Base-by-base conservation (phyloP, 1,140 invertebrate genomes). In the Pogonomyrmex barbatus region DNA sequence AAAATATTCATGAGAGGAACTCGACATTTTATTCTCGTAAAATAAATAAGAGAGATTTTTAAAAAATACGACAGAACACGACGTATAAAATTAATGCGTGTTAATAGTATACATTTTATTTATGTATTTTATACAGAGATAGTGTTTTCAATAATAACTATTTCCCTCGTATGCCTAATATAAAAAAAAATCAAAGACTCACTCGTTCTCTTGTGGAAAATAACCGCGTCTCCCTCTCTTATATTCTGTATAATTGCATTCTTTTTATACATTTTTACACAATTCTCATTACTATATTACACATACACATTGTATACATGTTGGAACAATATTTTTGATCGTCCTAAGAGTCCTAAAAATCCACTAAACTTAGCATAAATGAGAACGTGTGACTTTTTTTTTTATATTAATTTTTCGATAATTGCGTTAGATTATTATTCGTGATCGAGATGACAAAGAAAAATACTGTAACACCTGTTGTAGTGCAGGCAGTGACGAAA, bases 91-190 rank as follows among this genome's bases (percentile, higher is more conserved):
- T 79, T 54, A 33, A 76, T 45, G 4, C 42, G 1, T 62, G 14
- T 62, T 77, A 77, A 81, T 70, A 54, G 36, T 52, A 62, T 63
- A 83, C 12, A 62, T 83, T 83, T 83, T 75, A 82, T 82, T 82
- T 71, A 75, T 83, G 8, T 45, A 73, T 60, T 83, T 83, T 83
- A 83, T 83, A 83, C 79, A 60, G 54, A 83, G 79, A 83, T 47
- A 60, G 56, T 73, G 54, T 73, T 9, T 60, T 83, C 68, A 60
- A 39, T 83, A 60, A 39, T 83, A 71, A 42, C 17, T 58, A 33
- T 73, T 47, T 83, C 65, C 24, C 30, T 71, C 24, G n/a, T 47
- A n/a, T 63, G 50, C 50, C 10, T 56, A 56, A 36, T 62, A 24
- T 82, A 12, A 63, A 56, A 52, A 73, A 83, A 73, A 83, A 73